Base-by-base conservation (phyloP, 2,113 vertebrate genomes). In the Apodemus speciosus region DNA sequence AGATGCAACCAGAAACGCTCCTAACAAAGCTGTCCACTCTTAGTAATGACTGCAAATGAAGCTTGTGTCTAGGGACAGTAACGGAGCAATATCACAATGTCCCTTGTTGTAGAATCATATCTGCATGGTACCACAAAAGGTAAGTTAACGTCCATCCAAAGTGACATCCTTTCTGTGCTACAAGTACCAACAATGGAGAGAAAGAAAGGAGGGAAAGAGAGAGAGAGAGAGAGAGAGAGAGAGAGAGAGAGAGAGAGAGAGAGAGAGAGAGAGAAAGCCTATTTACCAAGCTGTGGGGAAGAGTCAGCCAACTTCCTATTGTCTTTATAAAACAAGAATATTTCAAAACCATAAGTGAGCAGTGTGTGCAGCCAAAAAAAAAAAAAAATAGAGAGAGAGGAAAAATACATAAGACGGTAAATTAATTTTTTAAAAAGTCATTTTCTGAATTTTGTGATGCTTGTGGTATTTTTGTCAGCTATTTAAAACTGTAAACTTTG, bases 301-400 rank as follows among this genome's bases (percentile, higher is more conserved):
- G 53, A 51, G 35, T 83, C 32, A 20, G 49, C 49, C 88, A 76
- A 81, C 58, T 90, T 93, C 64, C 76, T 87, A 3, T 53, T 95
- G 46, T 58, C 49, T 83, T 91, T 85, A 90, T 49, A 66, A 90
- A 95, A 80, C n/a, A 76, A 15, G 43, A 30, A 53, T 6, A 56
- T 90, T 93, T 94, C 88, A 77, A 85, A 95, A n/a, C 43, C 62
- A 62, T 80, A 92, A 69, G 62, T 58, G 35, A 94, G 81, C 53
- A 87, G 30, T 84, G 11, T 83, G 58, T 23, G 27, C 13, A 84
- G 32, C 16, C 23, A 91, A 64, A 75, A 35, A 66, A 51, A 56
- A 32, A 2, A 66, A 46, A 2, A 46, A 75, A 73, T 86, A 92
- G 49, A 49, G 27, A 58, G 51, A 53, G 35, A 2, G n/a, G 80